Base-by-base conservation (phyloP, 2,113 vertebrate species). In the Oenanthe oenanthe region DNA sequence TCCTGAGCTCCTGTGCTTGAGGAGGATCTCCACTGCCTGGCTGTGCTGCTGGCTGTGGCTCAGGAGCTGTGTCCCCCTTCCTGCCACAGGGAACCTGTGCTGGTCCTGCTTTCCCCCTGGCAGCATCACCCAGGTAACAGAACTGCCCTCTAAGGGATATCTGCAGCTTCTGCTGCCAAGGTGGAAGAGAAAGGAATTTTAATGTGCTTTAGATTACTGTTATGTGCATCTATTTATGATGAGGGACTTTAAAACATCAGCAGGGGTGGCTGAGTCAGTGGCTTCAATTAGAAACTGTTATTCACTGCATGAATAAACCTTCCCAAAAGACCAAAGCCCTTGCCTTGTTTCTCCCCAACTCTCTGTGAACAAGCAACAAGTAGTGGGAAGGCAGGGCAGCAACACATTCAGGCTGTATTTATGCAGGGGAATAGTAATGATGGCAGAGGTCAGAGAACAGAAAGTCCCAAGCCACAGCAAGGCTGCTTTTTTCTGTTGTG, bases 251-350 rank as follows among this genome's bases (percentile, higher is more conserved):
- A n/a, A 76, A 90, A 57, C 31, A n/a, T 16, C 71, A 80, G 45
- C 50, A 34, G 45, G 21, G 31, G 20, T 60, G 61, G 48, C 43
- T 58, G 67, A 88, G 31, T 88, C 71, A 43, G n/a, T 56, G 63
- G 25, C 24, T 82, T 82, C 48, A 76, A 57, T 56, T 79, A 85
- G 71, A 72, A 88, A 60, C 24, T 51, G 16, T 22, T 94, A 82
- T 63, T 79, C 40, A 7, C 40, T n/a, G 66, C 85, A 43, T 29
- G 7, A 26, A 51, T 31, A 75, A 95, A 72, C 6, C 43, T 42
- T 78, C 67, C 40, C 26, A 60, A 82, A 88, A 75, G 48, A 60
- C 24, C 26, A 8, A 43, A 78, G 25, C 17, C 16, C 31, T 85
- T 58, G 31, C 40, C 14, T 66, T 42, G 11, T 24, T 71, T 74